phyloP scores from a whole-genome alignment of 2,113 vertebrate genomes.

The Acinonyx jubatus region DNA sequence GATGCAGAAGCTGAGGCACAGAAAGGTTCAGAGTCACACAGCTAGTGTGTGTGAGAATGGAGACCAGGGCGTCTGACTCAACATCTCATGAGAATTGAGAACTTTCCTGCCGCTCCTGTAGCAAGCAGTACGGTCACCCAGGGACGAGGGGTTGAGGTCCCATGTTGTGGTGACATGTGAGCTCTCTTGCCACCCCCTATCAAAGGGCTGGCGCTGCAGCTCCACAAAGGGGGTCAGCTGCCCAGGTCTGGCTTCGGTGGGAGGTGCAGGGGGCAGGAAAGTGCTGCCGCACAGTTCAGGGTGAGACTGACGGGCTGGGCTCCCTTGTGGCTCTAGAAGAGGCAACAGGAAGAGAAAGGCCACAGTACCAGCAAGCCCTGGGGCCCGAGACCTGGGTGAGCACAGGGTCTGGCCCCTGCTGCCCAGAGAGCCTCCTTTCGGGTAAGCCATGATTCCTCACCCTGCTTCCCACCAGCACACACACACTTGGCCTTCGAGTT shows the following conservation, averaged over 20 bases:
- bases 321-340: not conserved
- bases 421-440: not conserved
- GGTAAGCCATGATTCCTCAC: not conserved
- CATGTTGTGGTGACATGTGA: not conserved
- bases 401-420: not conserved
- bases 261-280: not conserved
- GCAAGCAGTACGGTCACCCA: not conserved
- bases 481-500: not conserved
- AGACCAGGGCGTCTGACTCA: not conserved
- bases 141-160: not conserved
- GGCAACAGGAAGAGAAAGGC: not conserved
- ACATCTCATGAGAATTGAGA: not conserved
- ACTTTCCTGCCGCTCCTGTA: not conserved
- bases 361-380: no score
- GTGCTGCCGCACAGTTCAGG: not conserved
- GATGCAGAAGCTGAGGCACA: not conserved
- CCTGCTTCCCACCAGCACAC: accelerated
- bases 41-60: not conserved
- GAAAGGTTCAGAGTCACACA: not conserved
- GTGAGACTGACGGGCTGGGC: not conserved
- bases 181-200: not conserved
- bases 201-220: not conserved
- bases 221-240: not conserved
- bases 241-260: not conserved
- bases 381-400: not conserved